phyloP scores from a whole-genome alignment of 2,113 vertebrate genomes.

The Rallus limicola region DNA sequence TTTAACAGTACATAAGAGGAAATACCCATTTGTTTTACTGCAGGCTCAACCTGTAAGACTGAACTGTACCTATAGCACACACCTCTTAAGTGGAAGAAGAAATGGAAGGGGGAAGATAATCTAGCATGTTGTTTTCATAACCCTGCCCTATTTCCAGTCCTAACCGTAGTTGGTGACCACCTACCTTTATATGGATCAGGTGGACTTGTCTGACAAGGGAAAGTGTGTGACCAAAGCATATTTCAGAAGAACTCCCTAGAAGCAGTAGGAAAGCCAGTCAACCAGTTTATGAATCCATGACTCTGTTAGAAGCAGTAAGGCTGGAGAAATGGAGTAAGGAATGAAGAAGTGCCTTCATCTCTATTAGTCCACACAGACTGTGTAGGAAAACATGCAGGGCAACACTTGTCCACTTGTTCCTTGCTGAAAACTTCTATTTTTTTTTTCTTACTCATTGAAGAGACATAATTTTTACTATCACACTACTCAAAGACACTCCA shows the following conservation, averaged over 20 bases:
- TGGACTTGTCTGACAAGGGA: neutral
- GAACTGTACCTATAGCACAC: neutral
- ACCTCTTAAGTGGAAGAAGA: neutral
- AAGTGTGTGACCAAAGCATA: neutral
- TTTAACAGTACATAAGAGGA: neutral
- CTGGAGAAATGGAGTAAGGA: neutral
- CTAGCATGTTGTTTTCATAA: neutral
- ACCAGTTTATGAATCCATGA: neutral
- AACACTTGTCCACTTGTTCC: neutral
- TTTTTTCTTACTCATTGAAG: neutral
- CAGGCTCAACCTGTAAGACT: neutral
- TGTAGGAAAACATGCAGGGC: neutral
- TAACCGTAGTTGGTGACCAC: neutral
- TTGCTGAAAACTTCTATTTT: neutral
- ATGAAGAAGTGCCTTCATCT: neutral
- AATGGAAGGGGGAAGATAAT: neutral
- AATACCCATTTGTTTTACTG: neutral
- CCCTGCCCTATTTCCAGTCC: neutral
- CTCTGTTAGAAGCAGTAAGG: neutral
- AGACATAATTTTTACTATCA: accelerated
- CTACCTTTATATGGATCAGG: neutral
- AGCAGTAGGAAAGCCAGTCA: neutral
- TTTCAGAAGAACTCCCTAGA: neutral
- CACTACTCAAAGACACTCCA: neutral
- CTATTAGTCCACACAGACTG: neutral